These are phyloP conservation scores for Coenobita brevimanus DNA, from an alignment of 1,140 invertebrate genomes.

Conservation along the genomic window DNA sequence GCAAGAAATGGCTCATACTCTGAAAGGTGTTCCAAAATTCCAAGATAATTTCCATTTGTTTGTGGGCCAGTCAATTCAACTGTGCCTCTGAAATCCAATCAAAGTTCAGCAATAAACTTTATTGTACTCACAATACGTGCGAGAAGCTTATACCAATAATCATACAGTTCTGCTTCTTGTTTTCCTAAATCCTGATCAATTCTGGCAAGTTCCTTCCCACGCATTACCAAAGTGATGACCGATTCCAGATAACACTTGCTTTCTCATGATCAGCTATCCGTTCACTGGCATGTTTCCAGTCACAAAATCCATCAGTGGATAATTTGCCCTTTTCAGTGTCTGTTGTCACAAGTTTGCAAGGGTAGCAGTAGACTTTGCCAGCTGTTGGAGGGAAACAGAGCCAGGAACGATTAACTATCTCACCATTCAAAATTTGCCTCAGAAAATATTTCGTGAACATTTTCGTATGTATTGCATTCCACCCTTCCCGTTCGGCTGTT, in stretches of 20 bases:
- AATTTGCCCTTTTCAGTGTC: too few species aligned
- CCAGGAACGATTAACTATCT: slow-evolving; percentile 7
- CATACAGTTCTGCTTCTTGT: slow-evolving; percentile 2
- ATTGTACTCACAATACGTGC: slow-evolving; percentile 1
- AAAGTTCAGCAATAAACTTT: too few species aligned
- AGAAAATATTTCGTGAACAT: slow-evolving; percentile 5
- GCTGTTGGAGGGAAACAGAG: slow-evolving; percentile 22
- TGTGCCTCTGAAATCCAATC: not conserved
- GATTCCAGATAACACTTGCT: not conserved
- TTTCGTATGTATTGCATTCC: slow-evolving; percentile 4
- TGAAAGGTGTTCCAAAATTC: not conserved
- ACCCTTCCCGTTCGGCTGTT: not conserved
- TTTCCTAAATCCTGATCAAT: not conserved
- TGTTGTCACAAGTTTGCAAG: too few species aligned
- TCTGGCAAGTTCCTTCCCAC: slow-evolving; percentile 1
- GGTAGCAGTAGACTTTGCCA: not conserved
- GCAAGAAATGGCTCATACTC: slow-evolving; percentile 19
- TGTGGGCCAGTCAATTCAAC: not conserved
- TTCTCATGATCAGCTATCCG: slow-evolving; percentile 18
- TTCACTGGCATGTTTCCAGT: not conserved
- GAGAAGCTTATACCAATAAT: slow-evolving; percentile 15
- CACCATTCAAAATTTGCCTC: slow-evolving; percentile 6
- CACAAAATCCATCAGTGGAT: not conserved
- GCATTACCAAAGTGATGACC: not conserved
- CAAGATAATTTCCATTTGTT: slow-evolving; percentile 16